A percentile compares a stretch with the other conserved stretches of the same genome.
phyloP scores from a whole-genome alignment of 35 echinoderm and acorn worm genomes.

The Chiridota heheva region DNA sequence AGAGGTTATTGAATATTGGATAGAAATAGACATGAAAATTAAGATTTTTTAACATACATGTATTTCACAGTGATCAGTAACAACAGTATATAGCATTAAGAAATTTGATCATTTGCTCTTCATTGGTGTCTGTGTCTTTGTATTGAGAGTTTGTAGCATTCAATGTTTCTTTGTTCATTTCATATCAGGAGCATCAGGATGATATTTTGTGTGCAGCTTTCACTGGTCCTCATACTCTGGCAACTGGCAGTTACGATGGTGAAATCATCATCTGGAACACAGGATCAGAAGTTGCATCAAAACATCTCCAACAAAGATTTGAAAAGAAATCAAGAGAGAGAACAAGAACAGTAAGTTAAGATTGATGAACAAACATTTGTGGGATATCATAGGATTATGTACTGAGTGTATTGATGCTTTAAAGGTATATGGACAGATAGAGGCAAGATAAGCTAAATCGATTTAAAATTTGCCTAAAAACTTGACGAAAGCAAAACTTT shows the following conservation, averaged over 20 bases:
- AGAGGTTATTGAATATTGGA: no score
- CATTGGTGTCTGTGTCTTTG: background rate
- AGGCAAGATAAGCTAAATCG: no score
- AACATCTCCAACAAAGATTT: constrained; percentile 69
- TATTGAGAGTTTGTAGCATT: background rate
- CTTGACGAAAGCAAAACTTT: no score
- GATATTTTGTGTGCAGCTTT: constrained; percentile 84
- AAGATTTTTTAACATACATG: no score
- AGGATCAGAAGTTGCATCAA: constrained; percentile 80
- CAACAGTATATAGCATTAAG: no score
- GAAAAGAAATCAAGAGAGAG: constrained; percentile 46
- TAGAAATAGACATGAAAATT: no score
- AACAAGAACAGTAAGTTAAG: constrained; percentile 59
- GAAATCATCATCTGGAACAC: constrained; percentile 98
- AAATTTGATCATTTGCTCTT: background rate
- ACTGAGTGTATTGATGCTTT: no score
- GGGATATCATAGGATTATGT: no score
- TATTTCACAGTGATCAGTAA: no score
- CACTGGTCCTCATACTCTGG: constrained; percentile 73
- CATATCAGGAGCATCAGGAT: constrained; percentile 80
- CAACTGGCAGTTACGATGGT: constrained; percentile 94
- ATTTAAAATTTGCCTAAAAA: no score
- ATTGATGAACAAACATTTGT: no score
- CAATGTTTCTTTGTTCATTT: background rate
- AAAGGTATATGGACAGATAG: no score